These are phyloP conservation scores for Chanos chanos DNA, from an alignment of 2,797 vertebrate species.

Conservation along the genomic window DNA sequence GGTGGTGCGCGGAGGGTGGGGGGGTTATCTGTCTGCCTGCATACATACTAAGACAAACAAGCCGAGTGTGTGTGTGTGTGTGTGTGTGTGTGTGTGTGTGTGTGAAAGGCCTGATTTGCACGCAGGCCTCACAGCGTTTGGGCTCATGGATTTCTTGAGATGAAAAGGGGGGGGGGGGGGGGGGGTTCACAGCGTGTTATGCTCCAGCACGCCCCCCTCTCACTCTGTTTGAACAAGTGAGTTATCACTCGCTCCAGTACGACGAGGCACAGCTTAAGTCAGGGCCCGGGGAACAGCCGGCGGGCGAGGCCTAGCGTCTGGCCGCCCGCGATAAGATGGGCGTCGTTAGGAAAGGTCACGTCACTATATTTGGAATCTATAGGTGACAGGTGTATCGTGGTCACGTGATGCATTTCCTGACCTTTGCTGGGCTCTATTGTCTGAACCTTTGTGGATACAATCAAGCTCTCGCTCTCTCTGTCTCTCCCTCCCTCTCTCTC, in stretches of 20 bases:
- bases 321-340: slow-evolving; percentile 38
- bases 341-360: not conserved
- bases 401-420: not conserved
- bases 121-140: not conserved
- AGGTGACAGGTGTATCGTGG: slow-evolving; percentile 5
- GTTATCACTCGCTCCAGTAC: slow-evolving; percentile 16
- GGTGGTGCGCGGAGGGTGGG: not conserved
- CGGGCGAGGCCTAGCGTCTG: slow-evolving; percentile 34
- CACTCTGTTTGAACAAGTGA: slow-evolving; percentile 30
- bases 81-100: not conserved
- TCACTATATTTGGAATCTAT: slow-evolving; percentile 28
- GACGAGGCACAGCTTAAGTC: slow-evolving; percentile 22
- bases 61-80: not conserved
- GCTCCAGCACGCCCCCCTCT: not conserved
- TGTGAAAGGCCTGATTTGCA: not conserved
- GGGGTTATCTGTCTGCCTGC: slow-evolving; percentile 29
- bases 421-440: not conserved
- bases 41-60: slow-evolving; percentile 24
- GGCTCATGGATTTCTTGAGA: not conserved
- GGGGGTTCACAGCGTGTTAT: too few relatives aligned
- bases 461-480: not conserved
- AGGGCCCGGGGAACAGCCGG: not conserved
- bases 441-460: not conserved
- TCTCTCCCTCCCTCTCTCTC: not conserved
- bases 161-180: not conserved